Evolutionary conservation across 2,113 vertebrate species (phyloP).

Genomic region (Heptranchias perlo): DNA sequence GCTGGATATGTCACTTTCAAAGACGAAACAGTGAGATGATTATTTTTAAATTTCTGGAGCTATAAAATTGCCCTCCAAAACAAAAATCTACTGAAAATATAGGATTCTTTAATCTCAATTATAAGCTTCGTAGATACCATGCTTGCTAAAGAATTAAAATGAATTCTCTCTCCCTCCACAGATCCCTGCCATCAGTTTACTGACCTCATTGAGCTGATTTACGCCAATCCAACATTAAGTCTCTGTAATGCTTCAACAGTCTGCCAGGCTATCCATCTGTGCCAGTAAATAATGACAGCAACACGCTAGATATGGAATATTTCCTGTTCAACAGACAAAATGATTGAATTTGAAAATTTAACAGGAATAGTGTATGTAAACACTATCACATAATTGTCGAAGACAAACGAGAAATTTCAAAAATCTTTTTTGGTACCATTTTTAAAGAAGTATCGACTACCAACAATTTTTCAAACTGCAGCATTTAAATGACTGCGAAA

Average conservation of each 20-base stretch:
- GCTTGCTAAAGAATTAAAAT: slow-evolving; percentile 18
- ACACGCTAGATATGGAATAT: not conserved
- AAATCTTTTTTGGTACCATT: not conserved
- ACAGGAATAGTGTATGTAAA: not conserved
- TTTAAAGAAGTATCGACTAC: not conserved
- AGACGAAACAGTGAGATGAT: not conserved
- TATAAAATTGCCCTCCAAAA: not conserved
- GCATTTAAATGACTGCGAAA: not conserved
- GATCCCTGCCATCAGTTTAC: slow-evolving; percentile 17
- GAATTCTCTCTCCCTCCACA: not conserved
- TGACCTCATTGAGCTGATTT: slow-evolving; percentile 35
- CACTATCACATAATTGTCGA: not conserved
- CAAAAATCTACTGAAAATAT: not conserved
- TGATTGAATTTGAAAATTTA: not conserved
- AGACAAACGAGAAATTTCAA: not conserved
- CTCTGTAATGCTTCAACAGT: slow-evolving; percentile 18
- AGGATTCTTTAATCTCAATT: not conserved
- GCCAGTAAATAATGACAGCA: not conserved
- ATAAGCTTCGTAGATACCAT: not conserved
- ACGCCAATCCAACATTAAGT: slow-evolving; percentile 27
- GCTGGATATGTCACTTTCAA: not conserved
- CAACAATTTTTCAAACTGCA: not conserved
- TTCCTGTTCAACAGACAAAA: not conserved
- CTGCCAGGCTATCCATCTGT: slow-evolving; percentile 27
- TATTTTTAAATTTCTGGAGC: not conserved